These are phyloP conservation scores for Drosophila sp. DNA, from an alignment of 1,140 invertebrate species.

Conservation along the genomic window DNA sequence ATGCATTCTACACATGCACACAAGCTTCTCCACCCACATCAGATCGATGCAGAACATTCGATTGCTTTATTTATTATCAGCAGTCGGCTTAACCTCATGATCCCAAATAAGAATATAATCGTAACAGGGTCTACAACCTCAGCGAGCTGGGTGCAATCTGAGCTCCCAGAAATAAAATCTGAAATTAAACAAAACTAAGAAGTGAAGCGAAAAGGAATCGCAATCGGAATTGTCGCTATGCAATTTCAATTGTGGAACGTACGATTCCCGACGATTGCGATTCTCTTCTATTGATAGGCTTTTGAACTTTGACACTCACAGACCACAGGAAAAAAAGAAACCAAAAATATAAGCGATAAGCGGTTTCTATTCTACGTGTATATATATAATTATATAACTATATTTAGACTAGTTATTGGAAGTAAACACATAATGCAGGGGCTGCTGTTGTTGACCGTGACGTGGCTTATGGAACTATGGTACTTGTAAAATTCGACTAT, in stretches of 20 bases:
- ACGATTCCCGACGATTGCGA: constrained; percentile 20
- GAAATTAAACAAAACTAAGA: not conserved
- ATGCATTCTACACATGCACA: not conserved
- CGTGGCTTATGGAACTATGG: constrained; percentile 32
- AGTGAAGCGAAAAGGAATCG: constrained; percentile 11
- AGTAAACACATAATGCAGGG: constrained; percentile 26
- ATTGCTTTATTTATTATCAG: constrained; percentile 36
- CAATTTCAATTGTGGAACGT: constrained; percentile 18
- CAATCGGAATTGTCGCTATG: constrained; percentile 22
- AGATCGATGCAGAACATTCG: constrained; percentile 3
- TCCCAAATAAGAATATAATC: constrained; percentile 11
- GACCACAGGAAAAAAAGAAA: constrained; percentile 13
- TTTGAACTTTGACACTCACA: constrained; percentile 68
- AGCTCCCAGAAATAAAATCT: constrained; percentile 7
- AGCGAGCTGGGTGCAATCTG: constrained; percentile 10
- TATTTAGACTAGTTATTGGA: not conserved
- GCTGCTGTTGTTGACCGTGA: constrained; percentile 31
- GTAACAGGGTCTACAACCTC: constrained; percentile 31
- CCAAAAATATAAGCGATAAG: constrained; percentile 57
- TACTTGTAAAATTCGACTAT: constrained; percentile 9
- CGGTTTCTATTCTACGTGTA: constrained; percentile 13
- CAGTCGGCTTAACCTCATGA: constrained; percentile 24
- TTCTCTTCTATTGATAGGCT: constrained; percentile 52
- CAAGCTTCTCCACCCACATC: constrained; percentile 19
- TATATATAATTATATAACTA: constrained; percentile 8